Evolutionary conservation across 2,113 vertebrate genomes (phyloP).

Genomic region (Urocitellus parryii): DNA sequence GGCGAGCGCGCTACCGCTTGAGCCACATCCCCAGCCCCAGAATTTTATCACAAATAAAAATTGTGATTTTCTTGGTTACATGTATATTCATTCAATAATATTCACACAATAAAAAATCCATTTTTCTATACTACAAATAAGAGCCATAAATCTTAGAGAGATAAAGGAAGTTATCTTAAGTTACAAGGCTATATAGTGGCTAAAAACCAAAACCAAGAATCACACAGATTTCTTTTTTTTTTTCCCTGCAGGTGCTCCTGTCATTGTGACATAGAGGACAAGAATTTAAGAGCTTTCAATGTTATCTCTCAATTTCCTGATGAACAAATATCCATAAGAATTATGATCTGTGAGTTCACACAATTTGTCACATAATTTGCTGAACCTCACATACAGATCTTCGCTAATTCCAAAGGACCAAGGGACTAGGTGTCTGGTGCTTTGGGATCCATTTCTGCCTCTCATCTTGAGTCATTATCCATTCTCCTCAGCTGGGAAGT

Average conservation of each 20-base stretch:
- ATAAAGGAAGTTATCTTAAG: background rate
- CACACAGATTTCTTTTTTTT: background rate
- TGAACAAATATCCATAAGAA: background rate
- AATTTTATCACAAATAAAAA: slow-evolving; percentile 38
- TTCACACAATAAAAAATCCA: background rate
- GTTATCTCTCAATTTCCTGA: slow-evolving; percentile 35
- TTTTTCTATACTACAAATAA: slow-evolving; percentile 44
- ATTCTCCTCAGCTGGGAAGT: background rate
- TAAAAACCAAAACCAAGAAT: background rate
- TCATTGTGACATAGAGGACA: background rate
- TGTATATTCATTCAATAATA: background rate
- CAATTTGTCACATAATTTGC: background rate
- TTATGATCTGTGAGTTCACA: background rate
- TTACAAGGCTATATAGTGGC: background rate
- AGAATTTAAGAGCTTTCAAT: background rate
- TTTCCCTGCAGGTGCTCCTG: background rate
- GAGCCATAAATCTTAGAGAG: background rate
- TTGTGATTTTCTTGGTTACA: background rate
- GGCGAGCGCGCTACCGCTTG: no score
- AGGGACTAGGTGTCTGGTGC: background rate
- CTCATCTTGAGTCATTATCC: background rate
- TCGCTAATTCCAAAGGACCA: background rate
- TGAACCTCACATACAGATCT: background rate
- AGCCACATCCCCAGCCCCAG: background rate
- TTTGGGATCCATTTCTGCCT: background rate